phyloP scores from a whole-genome alignment of 2,113 vertebrate species.

The Otocyon megalotis region DNA sequence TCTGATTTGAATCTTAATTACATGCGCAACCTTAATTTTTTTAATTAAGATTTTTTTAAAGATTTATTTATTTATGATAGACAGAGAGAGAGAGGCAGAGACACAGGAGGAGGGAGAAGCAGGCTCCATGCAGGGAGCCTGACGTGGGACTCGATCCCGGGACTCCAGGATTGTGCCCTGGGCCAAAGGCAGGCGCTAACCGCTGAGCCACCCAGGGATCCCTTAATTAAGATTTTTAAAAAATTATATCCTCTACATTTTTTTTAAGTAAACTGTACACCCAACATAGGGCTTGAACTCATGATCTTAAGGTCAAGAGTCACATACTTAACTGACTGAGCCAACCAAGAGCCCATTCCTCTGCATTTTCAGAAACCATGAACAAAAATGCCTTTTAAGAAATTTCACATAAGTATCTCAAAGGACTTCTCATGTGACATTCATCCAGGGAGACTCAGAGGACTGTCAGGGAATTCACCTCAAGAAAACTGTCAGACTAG shows the following conservation, averaged over 20 bases:
- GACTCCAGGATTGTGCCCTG: too few species aligned
- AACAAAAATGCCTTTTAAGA: neutral
- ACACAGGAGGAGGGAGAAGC: too few species aligned
- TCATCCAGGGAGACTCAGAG: neutral
- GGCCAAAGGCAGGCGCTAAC: too few species aligned
- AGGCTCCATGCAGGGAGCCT: too few species aligned
- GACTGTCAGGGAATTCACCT: neutral
- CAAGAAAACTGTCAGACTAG: neutral
- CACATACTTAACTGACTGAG: neutral
- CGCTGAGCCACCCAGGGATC: too few species aligned
- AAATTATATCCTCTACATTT: neutral
- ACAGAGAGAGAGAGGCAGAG: too few species aligned
- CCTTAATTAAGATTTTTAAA: neutral
- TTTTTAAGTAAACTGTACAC: neutral
- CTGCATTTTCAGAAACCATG: constrained; percentile 6
- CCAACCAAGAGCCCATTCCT: neutral
- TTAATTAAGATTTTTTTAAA: neutral
- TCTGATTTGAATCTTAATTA: neutral
- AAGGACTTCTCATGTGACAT: neutral
- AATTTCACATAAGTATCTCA: neutral
- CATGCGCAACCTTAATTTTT: neutral
- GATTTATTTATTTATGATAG: too few species aligned
- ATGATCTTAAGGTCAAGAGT: neutral
- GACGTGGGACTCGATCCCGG: too few species aligned
- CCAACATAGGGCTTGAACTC: neutral